A percentile compares a stretch with the other conserved stretches of the same genome.
phyloP scores from a whole-genome alignment of 1,140 invertebrate genomes.

The Augochlora pura region DNA sequence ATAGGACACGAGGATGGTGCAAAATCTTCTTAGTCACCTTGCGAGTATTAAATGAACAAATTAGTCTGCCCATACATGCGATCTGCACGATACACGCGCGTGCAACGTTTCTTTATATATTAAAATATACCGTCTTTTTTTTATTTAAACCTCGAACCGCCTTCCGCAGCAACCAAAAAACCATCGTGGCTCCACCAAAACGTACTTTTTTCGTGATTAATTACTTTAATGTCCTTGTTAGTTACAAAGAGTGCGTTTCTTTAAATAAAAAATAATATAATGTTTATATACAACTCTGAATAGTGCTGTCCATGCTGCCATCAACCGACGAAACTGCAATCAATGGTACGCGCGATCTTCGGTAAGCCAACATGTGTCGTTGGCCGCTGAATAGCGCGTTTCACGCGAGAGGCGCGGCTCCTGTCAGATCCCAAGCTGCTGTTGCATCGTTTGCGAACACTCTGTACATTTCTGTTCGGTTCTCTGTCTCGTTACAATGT shows the following conservation, averaged over 20 bases:
- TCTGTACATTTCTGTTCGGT: neutral
- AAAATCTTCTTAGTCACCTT: no score
- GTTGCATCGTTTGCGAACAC: neutral
- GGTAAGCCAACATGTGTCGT: neutral
- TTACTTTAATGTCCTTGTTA: conserved; percentile 6
- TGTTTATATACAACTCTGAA: neutral
- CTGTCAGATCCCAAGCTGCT: neutral
- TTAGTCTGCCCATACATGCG: no score
- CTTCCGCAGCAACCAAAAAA: no score
- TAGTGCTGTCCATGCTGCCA: neutral
- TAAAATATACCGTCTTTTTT: no score
- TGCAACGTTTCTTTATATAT: no score
- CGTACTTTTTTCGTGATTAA: neutral
- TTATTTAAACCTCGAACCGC: no score
- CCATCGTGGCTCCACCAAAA: no score
- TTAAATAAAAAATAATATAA: conserved; percentile 5
- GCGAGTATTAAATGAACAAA: no score
- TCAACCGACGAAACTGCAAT: neutral
- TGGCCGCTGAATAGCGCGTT: neutral
- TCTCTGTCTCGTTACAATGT: neutral
- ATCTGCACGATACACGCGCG: no score
- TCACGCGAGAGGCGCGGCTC: neutral
- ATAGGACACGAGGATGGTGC: no score
- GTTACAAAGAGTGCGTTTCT: neutral
- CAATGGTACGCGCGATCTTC: neutral